These are phyloP conservation scores for Leucozona laternaria DNA, from an alignment of 2,888 invertebrate genomes.

Conservation along the genomic window DNA sequence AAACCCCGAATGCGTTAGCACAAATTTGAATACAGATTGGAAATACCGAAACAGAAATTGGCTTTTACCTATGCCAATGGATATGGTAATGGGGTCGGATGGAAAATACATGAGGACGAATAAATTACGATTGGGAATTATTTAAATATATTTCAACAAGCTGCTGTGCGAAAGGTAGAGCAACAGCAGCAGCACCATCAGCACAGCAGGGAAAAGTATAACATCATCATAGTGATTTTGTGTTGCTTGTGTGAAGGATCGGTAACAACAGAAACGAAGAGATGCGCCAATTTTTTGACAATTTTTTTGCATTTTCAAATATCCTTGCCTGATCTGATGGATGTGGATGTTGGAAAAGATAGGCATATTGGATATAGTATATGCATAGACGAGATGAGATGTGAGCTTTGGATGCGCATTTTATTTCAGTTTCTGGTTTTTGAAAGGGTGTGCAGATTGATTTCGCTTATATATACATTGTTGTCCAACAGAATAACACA, in stretches of 20 bases:
- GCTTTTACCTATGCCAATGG: constrained; percentile 62
- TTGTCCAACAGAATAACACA: neutral
- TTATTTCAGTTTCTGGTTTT: neutral
- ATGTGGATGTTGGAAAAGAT: neutral
- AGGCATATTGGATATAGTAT: constrained; percentile 8
- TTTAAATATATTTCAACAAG: constrained; percentile 53
- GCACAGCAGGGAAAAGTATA: neutral
- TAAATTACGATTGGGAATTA: constrained; percentile 69
- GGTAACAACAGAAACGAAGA: neutral
- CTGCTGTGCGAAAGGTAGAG: neutral
- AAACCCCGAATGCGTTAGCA: constrained; percentile 51
- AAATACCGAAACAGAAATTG: constrained; percentile 68
- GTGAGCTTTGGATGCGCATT: constrained; percentile 3
- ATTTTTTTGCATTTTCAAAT: neutral
- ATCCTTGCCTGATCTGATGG: neutral
- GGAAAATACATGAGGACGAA: constrained; percentile 61
- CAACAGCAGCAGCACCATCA: neutral
- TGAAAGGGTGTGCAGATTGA: neutral
- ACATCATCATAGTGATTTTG: neutral
- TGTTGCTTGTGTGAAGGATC: neutral
- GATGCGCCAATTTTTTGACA: constrained; percentile 16
- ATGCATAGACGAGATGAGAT: neutral
- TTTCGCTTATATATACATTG: constrained; percentile 3
- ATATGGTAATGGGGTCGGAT: constrained; percentile 58
- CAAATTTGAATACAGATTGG: constrained; percentile 73